Conservation (phyloP, 2,888 invertebrate species). For the Sminthurinus aureus region DNA sequence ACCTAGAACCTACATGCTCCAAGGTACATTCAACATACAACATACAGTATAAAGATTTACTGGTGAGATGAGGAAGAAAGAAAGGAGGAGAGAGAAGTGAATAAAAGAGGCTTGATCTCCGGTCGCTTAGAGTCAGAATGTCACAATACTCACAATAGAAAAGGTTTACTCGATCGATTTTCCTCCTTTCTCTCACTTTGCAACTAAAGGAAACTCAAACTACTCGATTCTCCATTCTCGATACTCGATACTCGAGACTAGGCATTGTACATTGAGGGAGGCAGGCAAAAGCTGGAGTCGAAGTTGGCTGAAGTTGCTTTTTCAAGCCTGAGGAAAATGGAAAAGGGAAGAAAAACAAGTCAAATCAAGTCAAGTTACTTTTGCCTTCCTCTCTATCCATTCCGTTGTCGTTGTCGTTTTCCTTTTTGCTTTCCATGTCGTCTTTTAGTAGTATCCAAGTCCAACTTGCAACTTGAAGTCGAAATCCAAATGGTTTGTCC, state of each 20-base stretch:
- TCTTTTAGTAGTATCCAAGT: not conserved
- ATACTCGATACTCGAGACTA: no score
- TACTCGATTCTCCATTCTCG: no score
- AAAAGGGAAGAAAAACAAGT: not conserved
- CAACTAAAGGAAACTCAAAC: not conserved
- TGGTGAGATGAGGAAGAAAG: constrained; percentile 38
- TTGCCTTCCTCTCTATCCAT: constrained; percentile 12
- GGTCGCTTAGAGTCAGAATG: constrained; percentile 57
- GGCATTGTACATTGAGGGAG: no score
- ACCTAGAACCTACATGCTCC: no score
- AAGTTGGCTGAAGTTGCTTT: not conserved
- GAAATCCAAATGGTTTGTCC: not conserved
- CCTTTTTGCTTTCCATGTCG: not conserved
- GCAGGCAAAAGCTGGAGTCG: no score
- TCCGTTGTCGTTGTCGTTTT: constrained; percentile 16
- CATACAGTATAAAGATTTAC: constrained; percentile 38
- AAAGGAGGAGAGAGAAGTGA: constrained; percentile 34
- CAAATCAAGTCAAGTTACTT: not conserved
- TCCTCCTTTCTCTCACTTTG: constrained; percentile 33
- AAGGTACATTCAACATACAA: constrained; percentile 14
- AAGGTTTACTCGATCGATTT: constrained; percentile 50
- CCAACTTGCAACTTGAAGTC: no score
- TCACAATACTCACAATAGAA: constrained; percentile 58
- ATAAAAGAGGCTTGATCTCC: constrained; percentile 51
- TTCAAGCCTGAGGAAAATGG: not conserved